These are phyloP conservation scores for Drosophila falleni DNA, from an alignment of 2,888 invertebrate species.

Conservation along the genomic window DNA sequence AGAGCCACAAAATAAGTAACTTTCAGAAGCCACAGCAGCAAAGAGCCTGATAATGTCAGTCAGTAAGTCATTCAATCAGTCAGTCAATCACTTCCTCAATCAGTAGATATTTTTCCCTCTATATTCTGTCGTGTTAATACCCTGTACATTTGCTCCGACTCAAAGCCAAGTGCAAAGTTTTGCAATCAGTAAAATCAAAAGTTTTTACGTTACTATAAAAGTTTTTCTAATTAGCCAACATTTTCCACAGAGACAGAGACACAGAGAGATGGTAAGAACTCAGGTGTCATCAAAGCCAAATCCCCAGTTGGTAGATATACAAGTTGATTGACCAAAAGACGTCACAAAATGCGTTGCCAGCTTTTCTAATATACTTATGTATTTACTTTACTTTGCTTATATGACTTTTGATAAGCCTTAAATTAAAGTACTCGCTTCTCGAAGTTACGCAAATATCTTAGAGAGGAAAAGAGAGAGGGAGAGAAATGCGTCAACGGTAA, in stretches of 20 bases:
- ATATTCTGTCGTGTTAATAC: conserved; percentile 6
- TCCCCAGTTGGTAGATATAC: neutral
- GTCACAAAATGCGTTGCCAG: conserved; percentile 35
- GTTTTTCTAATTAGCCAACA: conserved; percentile 68
- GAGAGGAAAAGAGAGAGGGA: neutral
- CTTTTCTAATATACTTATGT: neutral
- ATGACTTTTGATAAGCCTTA: conserved; percentile 48
- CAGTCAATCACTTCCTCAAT: conserved; percentile 25
- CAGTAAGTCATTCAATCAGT: conserved; percentile 53
- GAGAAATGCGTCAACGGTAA: conserved; percentile 40
- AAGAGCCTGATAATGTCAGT: conserved; percentile 55
- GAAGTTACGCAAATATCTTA: conserved; percentile 34
- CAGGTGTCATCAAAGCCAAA: conserved; percentile 52
- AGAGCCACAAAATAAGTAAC: conserved; percentile 27
- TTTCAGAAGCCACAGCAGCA: conserved; percentile 35
- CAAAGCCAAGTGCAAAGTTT: conserved; percentile 61
- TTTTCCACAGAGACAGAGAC: conserved; percentile 11
- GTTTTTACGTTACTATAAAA: conserved; percentile 57
- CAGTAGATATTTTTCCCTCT: conserved; percentile 12
- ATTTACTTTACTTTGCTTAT: conserved; percentile 50
- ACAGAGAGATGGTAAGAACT: neutral
- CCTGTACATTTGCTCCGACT: conserved; percentile 2
- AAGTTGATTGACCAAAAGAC: conserved; percentile 51
- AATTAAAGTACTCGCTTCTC: conserved; percentile 28
- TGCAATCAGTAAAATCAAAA: conserved; percentile 73